Evolutionary conservation across 2,888 invertebrate species (phyloP).

Genomic region (Augiades crinisus): DNA sequence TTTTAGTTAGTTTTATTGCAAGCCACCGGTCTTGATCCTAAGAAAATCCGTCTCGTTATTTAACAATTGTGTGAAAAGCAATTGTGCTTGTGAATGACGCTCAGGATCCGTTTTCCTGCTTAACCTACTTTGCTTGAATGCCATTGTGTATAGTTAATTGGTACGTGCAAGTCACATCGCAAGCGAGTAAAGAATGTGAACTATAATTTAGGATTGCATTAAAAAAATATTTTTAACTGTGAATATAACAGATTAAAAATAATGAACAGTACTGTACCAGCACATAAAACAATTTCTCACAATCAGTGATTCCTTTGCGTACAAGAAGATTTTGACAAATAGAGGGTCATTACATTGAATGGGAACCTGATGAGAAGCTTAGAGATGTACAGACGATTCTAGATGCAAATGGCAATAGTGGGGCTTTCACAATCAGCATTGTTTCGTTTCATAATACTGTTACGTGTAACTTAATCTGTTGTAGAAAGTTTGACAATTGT

Average conservation of each 20-base stretch:
- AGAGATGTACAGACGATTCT: constrained; percentile 39
- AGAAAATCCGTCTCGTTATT: constrained; percentile 12
- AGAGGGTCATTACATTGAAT: constrained; percentile 42
- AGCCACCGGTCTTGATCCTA: background rate
- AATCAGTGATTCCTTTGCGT: constrained; percentile 22
- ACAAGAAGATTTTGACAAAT: constrained; percentile 39
- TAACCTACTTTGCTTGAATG: constrained; percentile 20
- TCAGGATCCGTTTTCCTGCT: constrained; percentile 21
- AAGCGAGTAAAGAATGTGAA: too few species aligned
- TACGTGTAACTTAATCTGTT: constrained; percentile 54
- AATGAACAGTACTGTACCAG: background rate
- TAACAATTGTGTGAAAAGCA: constrained; percentile 22
- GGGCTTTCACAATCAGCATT: constrained; percentile 57
- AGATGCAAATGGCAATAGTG: constrained; percentile 43
- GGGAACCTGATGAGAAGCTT: constrained; percentile 42
- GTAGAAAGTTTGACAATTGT: constrained; percentile 64
- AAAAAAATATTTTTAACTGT: too few species aligned
- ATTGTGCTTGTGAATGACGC: constrained; percentile 15
- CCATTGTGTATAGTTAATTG: constrained; percentile 21
- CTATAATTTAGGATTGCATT: too few species aligned
- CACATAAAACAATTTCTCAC: constrained; percentile 23
- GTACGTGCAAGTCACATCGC: constrained; percentile 1
- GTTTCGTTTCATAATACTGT: constrained; percentile 58
- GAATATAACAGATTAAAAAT: too few species aligned
- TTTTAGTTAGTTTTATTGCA: background rate